Base-by-base conservation (phyloP, 2,797 vertebrate genomes). In the Benthosema pterotum region DNA sequence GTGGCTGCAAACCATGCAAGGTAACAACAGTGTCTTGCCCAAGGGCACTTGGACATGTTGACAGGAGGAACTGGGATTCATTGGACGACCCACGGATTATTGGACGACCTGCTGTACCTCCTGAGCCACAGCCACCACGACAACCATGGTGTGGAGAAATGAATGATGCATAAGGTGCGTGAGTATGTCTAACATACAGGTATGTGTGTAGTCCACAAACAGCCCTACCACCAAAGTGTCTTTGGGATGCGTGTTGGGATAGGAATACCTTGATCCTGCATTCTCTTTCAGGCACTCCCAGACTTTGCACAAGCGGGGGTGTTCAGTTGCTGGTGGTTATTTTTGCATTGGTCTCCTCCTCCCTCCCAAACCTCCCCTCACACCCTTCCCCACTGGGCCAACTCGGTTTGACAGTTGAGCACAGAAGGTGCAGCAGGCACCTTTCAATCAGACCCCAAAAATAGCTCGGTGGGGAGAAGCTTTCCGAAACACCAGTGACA, bases 311-410 rank as follows among this genome's bases (percentile, higher is more conserved):
- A 74, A 12, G 58, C n/a, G 5, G 64, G 32, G 79, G 87, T 87
- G 85, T 91, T 86, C 88, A 90, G 82, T 92, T 92, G 94, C 94
- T 88, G 81, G 87, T 65, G 90, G 95, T 95, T 97, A 97, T 95
- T 95, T 96, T 87, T 91, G 89, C 61, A 65, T 83, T 83, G 81
- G 79, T 1, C 88, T 87, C 22, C 22, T 25, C 77, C 71, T 86
- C 85, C 75, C 77, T 73, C 70, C 48, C 69, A 75, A 78, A 76
- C 71, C 69, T 73, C 74, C 83, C 59, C 60, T 66, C 74, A 67
- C 82, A 48, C 74, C 50, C 46, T 66, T 50, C 54, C 57, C 56
- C 17, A 47, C 45, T 57, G 69, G 57, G 46, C 68, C 69, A 51
- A 51, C 32, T 62, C 65, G 69, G 73, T 57, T 63, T 42, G 11